These are phyloP conservation scores for Glandiceps talaboti DNA, from an alignment of 53 echinoderm and acorn worm genomes.

Conservation along the genomic window DNA sequence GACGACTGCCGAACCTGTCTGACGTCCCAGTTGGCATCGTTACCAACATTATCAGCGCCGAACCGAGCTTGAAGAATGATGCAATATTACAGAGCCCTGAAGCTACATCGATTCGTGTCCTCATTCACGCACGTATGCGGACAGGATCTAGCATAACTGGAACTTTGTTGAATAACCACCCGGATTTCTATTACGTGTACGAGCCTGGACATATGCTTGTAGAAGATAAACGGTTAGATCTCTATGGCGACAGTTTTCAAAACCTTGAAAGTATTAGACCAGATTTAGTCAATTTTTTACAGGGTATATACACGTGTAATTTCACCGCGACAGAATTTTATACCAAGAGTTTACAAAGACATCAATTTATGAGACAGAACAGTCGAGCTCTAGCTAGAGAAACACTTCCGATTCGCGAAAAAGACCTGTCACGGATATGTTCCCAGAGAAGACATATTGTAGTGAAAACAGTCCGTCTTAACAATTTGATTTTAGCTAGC, in stretches of 20 bases:
- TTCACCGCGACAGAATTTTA: neutral
- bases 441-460: neutral
- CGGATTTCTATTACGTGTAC: neutral
- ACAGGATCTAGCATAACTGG: neutral
- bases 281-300: neutral
- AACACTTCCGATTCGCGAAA: neutral
- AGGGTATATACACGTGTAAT: neutral
- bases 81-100: no score
- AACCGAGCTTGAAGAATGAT: no score
- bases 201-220: neutral
- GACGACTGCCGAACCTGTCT: no score
- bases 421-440: neutral
- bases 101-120: neutral
- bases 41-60: no score
- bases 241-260: neutral
- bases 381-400: neutral
- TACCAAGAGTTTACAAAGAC: neutral
- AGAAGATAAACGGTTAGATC: neutral
- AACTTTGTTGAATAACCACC: neutral
- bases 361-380: neutral
- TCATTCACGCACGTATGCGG: neutral
- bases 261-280: neutral
- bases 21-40: no score
- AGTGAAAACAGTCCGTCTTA: neutral
- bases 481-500: neutral